These are phyloP conservation scores for Operophtera brumata DNA, from an alignment of 2,888 invertebrate genomes.

Conservation along the genomic window DNA sequence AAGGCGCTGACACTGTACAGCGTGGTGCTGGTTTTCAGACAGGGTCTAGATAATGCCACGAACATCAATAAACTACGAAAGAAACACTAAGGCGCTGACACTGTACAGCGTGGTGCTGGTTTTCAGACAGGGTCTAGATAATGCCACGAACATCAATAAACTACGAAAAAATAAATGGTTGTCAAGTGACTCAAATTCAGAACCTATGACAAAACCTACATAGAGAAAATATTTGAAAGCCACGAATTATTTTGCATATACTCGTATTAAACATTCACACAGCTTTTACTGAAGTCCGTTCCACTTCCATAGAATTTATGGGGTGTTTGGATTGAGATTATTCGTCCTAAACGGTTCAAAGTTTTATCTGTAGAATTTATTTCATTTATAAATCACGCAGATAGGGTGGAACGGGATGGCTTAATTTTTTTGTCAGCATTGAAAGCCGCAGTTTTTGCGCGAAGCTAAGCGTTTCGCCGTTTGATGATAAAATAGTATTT, in stretches of 20 bases:
- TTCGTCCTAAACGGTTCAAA: conserved; percentile 35
- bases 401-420: conserved; percentile 32
- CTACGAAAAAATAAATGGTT: too few species aligned
- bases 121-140: too few species aligned
- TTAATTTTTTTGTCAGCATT: conserved; percentile 37
- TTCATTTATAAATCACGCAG: conserved; percentile 47
- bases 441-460: conserved; percentile 15
- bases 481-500: conserved; percentile 15
- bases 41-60: too few species aligned
- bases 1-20: too few species aligned
- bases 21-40: too few species aligned
- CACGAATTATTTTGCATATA: conserved; percentile 9
- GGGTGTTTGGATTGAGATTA: conserved; percentile 34
- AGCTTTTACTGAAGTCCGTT: conserved; percentile 12
- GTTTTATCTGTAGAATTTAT: conserved; percentile 46
- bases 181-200: too few species aligned
- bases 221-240: neutral
- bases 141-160: too few species aligned
- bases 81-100: too few species aligned
- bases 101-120: too few species aligned
- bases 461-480: conserved; percentile 13
- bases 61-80: too few species aligned
- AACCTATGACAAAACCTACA: neutral
- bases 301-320: conserved; percentile 30
- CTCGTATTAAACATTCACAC: neutral